Conservation (phyloP, 1,140 invertebrate genomes). For the Neuroterus valhalla region DNA sequence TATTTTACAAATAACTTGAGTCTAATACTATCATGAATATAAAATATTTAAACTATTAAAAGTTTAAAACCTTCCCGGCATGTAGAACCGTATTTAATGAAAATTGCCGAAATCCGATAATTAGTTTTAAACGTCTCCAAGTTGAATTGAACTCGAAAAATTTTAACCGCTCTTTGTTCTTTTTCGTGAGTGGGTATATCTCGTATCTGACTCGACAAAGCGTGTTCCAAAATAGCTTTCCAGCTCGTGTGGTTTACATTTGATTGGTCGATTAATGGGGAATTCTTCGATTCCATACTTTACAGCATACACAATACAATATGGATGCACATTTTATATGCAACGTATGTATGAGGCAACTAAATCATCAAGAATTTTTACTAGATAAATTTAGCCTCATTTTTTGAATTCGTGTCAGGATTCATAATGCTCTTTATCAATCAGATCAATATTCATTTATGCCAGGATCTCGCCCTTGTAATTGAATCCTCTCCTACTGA, state of each 20-base stretch:
- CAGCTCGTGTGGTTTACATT: constrained; percentile 38
- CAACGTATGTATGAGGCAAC: not conserved
- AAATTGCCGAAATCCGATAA: no score
- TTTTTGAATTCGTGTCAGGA: not conserved
- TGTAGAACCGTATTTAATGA: no score
- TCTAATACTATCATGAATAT: no score
- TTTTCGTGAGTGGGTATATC: not conserved
- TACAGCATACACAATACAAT: not conserved
- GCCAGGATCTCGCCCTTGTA: constrained; percentile 54
- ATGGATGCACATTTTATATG: not conserved
- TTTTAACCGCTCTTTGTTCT: not conserved
- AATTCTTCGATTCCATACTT: constrained; percentile 38
- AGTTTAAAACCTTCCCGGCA: no score
- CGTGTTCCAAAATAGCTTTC: constrained; percentile 6
- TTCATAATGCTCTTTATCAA: no score
- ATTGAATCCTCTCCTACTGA: constrained; percentile 45
- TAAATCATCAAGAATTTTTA: not conserved
- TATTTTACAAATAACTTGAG: no score
- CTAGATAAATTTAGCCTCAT: not conserved
- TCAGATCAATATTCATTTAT: no score
- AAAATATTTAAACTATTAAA: no score
- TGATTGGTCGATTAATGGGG: constrained; percentile 38
- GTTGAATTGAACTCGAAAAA: not conserved
- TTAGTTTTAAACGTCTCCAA: no score
- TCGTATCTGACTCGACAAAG: not conserved